Percentiles rank a stretch among this genome's conserved stretches.
Evolutionary conservation across 2,113 vertebrate species (phyloP).

Genomic region (Mionectes macconnelli): DNA sequence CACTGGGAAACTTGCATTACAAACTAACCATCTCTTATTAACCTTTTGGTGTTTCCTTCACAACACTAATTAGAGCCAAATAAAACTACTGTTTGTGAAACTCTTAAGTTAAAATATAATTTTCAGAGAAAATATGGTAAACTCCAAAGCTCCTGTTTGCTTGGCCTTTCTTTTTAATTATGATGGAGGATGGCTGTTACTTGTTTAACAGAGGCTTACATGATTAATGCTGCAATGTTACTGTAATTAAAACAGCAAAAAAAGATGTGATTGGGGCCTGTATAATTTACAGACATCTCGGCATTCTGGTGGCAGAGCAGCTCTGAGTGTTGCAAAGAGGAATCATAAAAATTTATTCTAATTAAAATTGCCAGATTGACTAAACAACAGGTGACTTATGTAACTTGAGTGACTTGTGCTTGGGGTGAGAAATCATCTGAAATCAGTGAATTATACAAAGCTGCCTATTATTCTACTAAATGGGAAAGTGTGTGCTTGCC

Average conservation of each 20-base stretch:
- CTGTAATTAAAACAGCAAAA: slow-evolving; percentile 64
- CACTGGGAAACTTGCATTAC: slow-evolving; percentile 64
- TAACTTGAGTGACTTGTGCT: slow-evolving; percentile 38
- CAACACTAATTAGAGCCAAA: slow-evolving; percentile 66
- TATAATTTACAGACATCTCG: slow-evolving; percentile 59
- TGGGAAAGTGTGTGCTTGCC: slow-evolving; percentile 62
- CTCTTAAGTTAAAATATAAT: slow-evolving; percentile 61
- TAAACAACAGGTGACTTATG: slow-evolving; percentile 65
- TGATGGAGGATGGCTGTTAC: slow-evolving; percentile 57
- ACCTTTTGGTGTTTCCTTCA: slow-evolving; percentile 71
- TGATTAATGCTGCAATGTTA: slow-evolving; percentile 66
- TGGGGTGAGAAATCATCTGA: slow-evolving; percentile 53
- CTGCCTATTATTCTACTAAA: slow-evolving; percentile 62
- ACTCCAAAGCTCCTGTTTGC: slow-evolving; percentile 48
- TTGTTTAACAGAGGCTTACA: slow-evolving; percentile 56
- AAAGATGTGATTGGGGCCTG: slow-evolving; percentile 45
- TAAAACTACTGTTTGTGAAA: slow-evolving; percentile 60
- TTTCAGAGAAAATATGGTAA: slow-evolving; percentile 60
- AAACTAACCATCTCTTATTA: slow-evolving; percentile 74
- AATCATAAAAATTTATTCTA: slow-evolving; percentile 60
- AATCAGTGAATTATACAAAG: slow-evolving; percentile 69
- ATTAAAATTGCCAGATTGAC: slow-evolving; percentile 71
- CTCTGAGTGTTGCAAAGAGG: slow-evolving; percentile 33
- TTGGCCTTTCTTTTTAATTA: slow-evolving; percentile 64
- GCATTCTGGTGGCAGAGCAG: slow-evolving; percentile 34